phyloP scores from a whole-genome alignment of 2,113 vertebrate genomes.

The Oreotrochilus melanogaster region DNA sequence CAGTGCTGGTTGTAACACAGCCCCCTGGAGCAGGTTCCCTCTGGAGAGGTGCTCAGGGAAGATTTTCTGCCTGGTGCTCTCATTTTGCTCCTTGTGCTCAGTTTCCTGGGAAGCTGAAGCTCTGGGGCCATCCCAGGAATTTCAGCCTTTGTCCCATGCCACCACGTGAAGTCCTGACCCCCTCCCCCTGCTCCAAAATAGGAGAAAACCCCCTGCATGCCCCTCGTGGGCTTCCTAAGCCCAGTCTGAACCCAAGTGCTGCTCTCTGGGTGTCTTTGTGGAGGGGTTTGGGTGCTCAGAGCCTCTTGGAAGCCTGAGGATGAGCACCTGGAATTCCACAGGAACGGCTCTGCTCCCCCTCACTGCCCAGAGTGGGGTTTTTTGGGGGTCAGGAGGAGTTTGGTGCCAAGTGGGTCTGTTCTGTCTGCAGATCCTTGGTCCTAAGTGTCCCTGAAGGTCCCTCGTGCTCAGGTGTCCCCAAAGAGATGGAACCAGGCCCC shows the following conservation, averaged over 20 bases:
- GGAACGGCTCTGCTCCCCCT: too few relatives aligned
- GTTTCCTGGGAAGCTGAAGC: neutral
- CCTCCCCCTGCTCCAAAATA: neutral
- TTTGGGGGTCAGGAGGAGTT: neutral
- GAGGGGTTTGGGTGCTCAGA: neutral
- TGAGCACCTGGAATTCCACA: too few relatives aligned
- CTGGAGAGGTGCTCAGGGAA: neutral
- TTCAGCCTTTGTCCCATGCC: too few relatives aligned
- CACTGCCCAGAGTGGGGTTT: neutral
- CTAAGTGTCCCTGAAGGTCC: neutral
- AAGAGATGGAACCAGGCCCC: fast-evolving
- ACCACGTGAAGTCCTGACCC: neutral
- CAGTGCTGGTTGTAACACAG: too few relatives aligned
- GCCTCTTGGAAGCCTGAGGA: fast-evolving
- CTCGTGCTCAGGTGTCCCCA: neutral
- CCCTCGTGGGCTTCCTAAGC: too few relatives aligned
- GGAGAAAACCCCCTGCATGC: neutral
- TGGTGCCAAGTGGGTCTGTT: neutral
- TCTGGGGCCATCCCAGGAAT: too few relatives aligned
- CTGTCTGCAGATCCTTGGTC: fast-evolving
- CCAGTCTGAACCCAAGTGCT: fast-evolving
- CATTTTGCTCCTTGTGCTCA: neutral
- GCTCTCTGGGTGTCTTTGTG: fast-evolving
- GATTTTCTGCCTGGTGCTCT: too few relatives aligned
- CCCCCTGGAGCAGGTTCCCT: neutral